Evolutionary conservation across 2,797 vertebrate species (phyloP), one percentile per base, ranked within the genome.

Genomic region (Halcyon badia): DNA sequence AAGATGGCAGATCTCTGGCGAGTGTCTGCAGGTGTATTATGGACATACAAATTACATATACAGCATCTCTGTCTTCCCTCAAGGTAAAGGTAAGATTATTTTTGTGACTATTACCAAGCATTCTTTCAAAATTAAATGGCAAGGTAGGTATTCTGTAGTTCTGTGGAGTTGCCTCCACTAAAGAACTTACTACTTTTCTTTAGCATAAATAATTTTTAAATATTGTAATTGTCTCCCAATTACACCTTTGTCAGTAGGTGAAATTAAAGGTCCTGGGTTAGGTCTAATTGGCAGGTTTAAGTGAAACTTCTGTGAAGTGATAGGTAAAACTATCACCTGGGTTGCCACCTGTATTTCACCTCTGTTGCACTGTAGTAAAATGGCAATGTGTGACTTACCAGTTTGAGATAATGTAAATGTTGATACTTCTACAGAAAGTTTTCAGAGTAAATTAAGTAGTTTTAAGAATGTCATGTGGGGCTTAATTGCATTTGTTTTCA

Each of bases 41-140:
- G 99, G 99, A 77, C 99, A 99, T 97, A 99, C 99, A 93, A 99
- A 99, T 98, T 99, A 99, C 83, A 99, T 99, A 97, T 99, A 99
- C 98, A 99, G 99, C 95, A 97, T 99, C 93, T 98, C 98, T 42
- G 98, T 99, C 60, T 99, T 99, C 90, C 99, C 99, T 92, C 98
- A 98, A 26, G 97, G 98, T 95, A 98, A 98, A 98, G 99, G 99
- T 99, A 97, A 94, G 98, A 91, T n/a, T 88, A 17, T 30, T 70
- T 79, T 68, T 25, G 44, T 24, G 35, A 9, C 16, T 30, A 6
- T 58, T 85, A 42, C 15, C 17, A 16, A n/a, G 4, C 5, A 17
- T 44, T 33, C 4, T 80, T 92, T 80, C 35, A 80, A 85, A 96
- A 85, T 58, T 3, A 61, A 85, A 33, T 35, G 3, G 3, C 25